phyloP scores from a whole-genome alignment of 2,113 vertebrate genomes.

The Mesembrinibis cayennensis region DNA sequence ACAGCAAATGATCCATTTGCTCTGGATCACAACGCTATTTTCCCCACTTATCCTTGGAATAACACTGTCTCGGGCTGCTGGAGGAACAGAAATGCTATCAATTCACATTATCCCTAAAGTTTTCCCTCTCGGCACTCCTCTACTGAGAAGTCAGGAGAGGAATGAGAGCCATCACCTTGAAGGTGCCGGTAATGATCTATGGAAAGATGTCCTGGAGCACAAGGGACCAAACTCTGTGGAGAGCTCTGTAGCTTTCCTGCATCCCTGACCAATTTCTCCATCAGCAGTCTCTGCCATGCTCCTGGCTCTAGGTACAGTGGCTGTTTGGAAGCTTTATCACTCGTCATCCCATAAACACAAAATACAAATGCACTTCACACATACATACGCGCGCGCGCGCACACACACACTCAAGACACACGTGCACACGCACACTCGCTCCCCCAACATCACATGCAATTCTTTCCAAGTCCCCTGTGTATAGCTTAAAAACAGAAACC shows the following conservation, averaged over 20 bases:
- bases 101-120: background rate
- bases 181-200: background rate
- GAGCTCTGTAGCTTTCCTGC: background rate
- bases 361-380: background rate
- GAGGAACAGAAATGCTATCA: background rate
- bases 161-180: conserved; percentile 2
- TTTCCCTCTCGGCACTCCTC: background rate
- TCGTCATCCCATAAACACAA: background rate
- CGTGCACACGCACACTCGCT: background rate
- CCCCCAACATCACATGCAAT: background rate
- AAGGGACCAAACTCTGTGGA: background rate
- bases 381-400: background rate
- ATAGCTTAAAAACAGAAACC: background rate
- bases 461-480: background rate
- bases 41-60: background rate
- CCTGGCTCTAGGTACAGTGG: background rate
- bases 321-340: background rate
- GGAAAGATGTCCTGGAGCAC: conserved; percentile 2
- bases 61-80: background rate
- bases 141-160: background rate
- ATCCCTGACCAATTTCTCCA: background rate
- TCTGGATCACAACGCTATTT: background rate
- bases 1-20: background rate
- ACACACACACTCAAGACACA: background rate
- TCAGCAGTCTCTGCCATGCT: background rate